Base-by-base conservation (phyloP, 2,113 vertebrate species). In the Prunella fulvescens region DNA sequence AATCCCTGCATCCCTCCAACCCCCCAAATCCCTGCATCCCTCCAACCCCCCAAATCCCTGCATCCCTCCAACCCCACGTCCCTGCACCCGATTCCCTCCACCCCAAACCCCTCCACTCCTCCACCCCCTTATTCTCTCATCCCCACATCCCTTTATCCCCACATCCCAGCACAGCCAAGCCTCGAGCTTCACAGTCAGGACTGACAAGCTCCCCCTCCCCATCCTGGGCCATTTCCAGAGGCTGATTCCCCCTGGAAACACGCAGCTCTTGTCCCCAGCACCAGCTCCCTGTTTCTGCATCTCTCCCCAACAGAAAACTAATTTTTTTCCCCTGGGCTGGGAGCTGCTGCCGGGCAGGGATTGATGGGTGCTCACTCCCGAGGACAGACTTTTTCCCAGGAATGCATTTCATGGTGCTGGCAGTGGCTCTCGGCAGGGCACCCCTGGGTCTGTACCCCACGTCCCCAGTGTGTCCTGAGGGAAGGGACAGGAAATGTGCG, bases 391-490 rank as follows among this genome's bases (percentile, higher is more conserved):
- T 83, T 86, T 96, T 81, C 87, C 80, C 60, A 29, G 77, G 81
- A 72, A 81, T 1, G 28, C 20, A 53, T 84, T 88, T 61, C 82
- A 84, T 39, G 19, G 26, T 26, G n/a, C 15, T 6, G 33, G 25
- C 57, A 28, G 57, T 4, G 15, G 47, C 44, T 81, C 81, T 88
- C 10, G 4, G 62, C 47, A 44, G 45, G 37, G 71, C 72, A 86
- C 16, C 19, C 39, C 76, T 80, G 88, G 80, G 51, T 58, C n/a
- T 39, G 53, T 28, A 33, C 19, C 67, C 57, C 37, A 0, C 1
- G 1, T 40, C 25, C 53, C 42, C 29, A 39, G 0, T 0, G 0
- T 47, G 18, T 33, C 26, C 61, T 14, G 33, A 2, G 4, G 57
- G 57, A 25, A 88, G 6, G 3, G 15, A 13, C 8, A 20, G 61